These are phyloP conservation scores for Aradophagus sp. DNA, from an alignment of 1,140 invertebrate species.

Conservation along the genomic window DNA sequence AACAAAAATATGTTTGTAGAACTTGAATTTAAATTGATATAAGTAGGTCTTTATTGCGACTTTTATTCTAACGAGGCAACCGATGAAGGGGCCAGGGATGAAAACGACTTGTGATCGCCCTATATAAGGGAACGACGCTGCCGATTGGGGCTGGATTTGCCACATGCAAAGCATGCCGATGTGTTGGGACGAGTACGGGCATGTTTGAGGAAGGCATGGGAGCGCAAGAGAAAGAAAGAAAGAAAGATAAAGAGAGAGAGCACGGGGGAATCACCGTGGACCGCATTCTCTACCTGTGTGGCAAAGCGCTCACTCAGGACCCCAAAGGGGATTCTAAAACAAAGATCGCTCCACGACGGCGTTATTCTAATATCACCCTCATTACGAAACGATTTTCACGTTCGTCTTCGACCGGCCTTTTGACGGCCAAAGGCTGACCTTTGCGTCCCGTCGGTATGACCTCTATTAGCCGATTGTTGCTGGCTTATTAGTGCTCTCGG, in stretches of 20 bases:
- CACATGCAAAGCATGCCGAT: slow-evolving; percentile 43
- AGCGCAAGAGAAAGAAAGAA: slow-evolving; percentile 45
- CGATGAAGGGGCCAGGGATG: too few relatives aligned
- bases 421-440: too few relatives aligned
- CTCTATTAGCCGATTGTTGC: too few relatives aligned
- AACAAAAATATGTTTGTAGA: too few relatives aligned
- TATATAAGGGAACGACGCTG: slow-evolving; percentile 42
- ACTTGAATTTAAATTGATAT: too few relatives aligned
- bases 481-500: too few relatives aligned
- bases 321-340: slow-evolving; percentile 69
- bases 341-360: slow-evolving; percentile 64
- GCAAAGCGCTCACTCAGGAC: slow-evolving; percentile 66
- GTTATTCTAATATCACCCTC: slow-evolving; percentile 66
- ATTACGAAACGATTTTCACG: slow-evolving; percentile 69
- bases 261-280: slow-evolving; percentile 63
- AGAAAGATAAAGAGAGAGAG: too few relatives aligned
- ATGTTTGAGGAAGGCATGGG: slow-evolving; percentile 54
- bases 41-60: too few relatives aligned
- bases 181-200: slow-evolving; percentile 53
- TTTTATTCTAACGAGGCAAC: too few relatives aligned
- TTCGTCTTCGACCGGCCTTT: slow-evolving; percentile 12
- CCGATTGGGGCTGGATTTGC: slow-evolving; percentile 25
- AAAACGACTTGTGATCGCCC: slow-evolving; percentile 50
- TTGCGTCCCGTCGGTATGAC: too few relatives aligned
- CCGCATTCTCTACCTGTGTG: slow-evolving; percentile 72